Evolutionary conservation across 2,888 invertebrate species (phyloP).

Genomic region (Lomographa bimaculata): DNA sequence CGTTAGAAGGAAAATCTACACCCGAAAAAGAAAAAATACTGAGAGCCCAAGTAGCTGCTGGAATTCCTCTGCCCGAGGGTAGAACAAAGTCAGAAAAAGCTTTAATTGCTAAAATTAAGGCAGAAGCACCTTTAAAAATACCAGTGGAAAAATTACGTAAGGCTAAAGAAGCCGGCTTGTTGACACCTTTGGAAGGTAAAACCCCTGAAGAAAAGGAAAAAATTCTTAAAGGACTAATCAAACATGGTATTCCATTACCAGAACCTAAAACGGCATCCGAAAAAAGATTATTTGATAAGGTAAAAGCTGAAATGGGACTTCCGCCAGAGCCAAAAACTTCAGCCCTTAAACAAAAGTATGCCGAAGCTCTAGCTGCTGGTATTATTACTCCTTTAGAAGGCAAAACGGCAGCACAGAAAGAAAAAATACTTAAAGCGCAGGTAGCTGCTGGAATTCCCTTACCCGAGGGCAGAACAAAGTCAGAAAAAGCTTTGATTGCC

Average conservation of each 20-base stretch:
- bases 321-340: slow-evolving; percentile 38
- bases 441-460: slow-evolving; percentile 33
- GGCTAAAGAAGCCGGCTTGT: slow-evolving; percentile 36
- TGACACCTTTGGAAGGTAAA: slow-evolving; percentile 42
- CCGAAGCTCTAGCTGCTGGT: slow-evolving; percentile 37
- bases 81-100: slow-evolving; percentile 42
- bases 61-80: slow-evolving; percentile 41
- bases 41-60: slow-evolving; percentile 31
- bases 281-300: slow-evolving; percentile 35
- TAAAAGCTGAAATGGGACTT: slow-evolving; percentile 26
- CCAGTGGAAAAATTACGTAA: slow-evolving; percentile 28
- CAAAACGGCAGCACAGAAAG: slow-evolving; percentile 31
- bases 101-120: slow-evolving; percentile 28
- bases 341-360: slow-evolving; percentile 29
- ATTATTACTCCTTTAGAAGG: slow-evolving; percentile 41
- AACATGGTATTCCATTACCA: slow-evolving; percentile 34
- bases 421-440: slow-evolving; percentile 29
- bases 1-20: slow-evolving; percentile 32
- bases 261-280: slow-evolving; percentile 33
- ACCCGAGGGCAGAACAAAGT: slow-evolving; percentile 35
- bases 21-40: slow-evolving; percentile 38
- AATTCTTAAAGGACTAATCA: slow-evolving; percentile 35
- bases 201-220: slow-evolving; percentile 37
- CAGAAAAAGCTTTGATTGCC: slow-evolving; percentile 35
- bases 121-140: slow-evolving; percentile 13